Percentiles rank a stretch among this genome's conserved stretches.
These are phyloP conservation scores for Nasonovia ribisnigri DNA, from an alignment of 2,888 invertebrate genomes.

Conservation along the genomic window DNA sequence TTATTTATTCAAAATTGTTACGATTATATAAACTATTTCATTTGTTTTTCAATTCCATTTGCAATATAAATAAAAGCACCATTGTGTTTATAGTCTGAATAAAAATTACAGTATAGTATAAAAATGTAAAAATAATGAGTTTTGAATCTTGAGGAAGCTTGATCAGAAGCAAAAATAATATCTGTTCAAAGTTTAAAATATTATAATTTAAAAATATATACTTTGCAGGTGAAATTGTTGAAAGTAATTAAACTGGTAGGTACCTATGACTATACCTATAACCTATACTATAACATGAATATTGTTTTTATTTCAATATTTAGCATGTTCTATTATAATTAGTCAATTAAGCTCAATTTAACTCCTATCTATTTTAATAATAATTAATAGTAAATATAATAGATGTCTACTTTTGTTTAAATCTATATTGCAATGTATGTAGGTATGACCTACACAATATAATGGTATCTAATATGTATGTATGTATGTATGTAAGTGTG, in stretches of 20 bases:
- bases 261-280: neutral
- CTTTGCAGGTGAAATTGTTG: neutral
- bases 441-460: too few species aligned
- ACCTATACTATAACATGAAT: neutral
- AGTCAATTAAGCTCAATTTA: neutral
- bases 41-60: conserved; percentile 59
- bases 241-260: neutral
- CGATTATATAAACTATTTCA: conserved; percentile 56
- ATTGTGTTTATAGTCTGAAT: conserved; percentile 29
- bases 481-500: too few species aligned
- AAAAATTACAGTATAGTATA: neutral
- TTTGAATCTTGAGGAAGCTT: neutral
- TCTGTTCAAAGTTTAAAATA: too few species aligned
- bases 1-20: conserved; percentile 59
- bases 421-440: neutral
- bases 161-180: neutral
- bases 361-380: neutral
- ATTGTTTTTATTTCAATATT: neutral
- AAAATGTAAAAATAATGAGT: conserved; percentile 24
- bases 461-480: too few species aligned
- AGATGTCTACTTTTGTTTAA: neutral
- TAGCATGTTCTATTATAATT: neutral
- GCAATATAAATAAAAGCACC: conserved; percentile 42
- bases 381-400: neutral
- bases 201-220: neutral